Evolutionary conservation across 2,888 invertebrate genomes (phyloP), one percentile per base, ranked within the genome.

Genomic region (Dendrolimus houi): DNA sequence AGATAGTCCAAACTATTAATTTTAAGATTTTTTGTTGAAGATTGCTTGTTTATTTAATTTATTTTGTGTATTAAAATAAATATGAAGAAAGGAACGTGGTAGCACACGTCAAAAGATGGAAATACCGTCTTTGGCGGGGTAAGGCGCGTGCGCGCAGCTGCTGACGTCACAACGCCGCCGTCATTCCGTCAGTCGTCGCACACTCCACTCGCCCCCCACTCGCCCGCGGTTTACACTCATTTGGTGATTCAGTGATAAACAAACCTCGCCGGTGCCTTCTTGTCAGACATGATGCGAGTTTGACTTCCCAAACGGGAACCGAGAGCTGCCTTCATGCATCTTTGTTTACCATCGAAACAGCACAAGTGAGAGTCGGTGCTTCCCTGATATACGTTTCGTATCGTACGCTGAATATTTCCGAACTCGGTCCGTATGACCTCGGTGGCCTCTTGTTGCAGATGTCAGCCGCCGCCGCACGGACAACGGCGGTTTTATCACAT

Each of bases 401-500:
- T 29, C 29, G 29, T 29, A 29, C 29, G 29, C 29, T 58, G 57
- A 56, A 29, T 58, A 58, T 56, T 47, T 47, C 9, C 55, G 56
- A 62, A 71, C 66, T 66, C 60, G 65, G 71, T 71, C 73, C 75
- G 71, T 71, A 83, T 88, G 87, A 87, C 86, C 85, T 82, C 85
- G 81, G 77, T 77, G 81, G 77, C 74, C 75, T 83, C 72, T 78
- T 77, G 77, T 87, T 86, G 77, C 87, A 87, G 86, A 88, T 88
- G 88, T 82, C 87, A 87, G 76, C 87, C 86, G 76, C 84, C 83
- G 76, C 86, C 87, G 84, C 85, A 88, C 79, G 81, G 77, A 77
- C 80, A 78, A 74, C 83, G 89, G 85, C 88, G 88, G 77, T 87
- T 87, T 79, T 88, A 87, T 86, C 87, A 89, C 73, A 89, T 87